Conservation (phyloP, 2,888 invertebrate genomes). For the Hemicrepidius hirtus region DNA sequence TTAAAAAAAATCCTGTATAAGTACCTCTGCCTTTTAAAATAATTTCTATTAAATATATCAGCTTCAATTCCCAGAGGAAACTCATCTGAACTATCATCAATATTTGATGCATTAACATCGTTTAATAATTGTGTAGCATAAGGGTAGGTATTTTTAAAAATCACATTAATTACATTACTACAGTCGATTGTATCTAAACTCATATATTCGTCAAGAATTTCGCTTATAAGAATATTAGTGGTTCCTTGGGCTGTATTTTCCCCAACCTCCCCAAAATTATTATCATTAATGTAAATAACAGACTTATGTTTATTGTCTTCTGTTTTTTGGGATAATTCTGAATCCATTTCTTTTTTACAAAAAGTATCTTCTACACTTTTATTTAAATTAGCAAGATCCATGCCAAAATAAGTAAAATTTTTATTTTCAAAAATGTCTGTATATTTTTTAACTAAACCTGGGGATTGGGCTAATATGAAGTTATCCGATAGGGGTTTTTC, state of each 20-base stretch:
- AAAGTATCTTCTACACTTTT: conserved; percentile 18
- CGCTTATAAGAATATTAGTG: conserved; percentile 62
- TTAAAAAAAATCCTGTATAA: no score
- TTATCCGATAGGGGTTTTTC: conserved; percentile 66
- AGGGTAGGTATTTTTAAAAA: conserved; percentile 68
- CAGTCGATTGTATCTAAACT: conserved; percentile 65
- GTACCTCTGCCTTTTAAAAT: conserved; percentile 57
- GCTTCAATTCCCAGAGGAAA: conserved; percentile 71
- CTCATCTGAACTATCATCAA: conserved; percentile 64
- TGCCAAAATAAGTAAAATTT: conserved; percentile 74
- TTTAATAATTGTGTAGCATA: conserved; percentile 68
- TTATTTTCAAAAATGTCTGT: conserved; percentile 68
- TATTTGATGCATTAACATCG: conserved; percentile 64
- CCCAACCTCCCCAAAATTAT: conserved; percentile 44
- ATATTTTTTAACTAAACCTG: conserved; percentile 71
- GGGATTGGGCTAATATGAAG: conserved; percentile 76
- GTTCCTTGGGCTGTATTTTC: conserved; percentile 37
- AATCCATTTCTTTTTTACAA: neutral
- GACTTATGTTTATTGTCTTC: conserved; percentile 66
- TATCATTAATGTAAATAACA: conserved; percentile 68
- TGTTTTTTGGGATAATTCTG: conserved; percentile 36
- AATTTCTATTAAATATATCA: conserved; percentile 64
- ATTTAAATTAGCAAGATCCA: conserved; percentile 72
- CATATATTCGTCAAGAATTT: conserved; percentile 68
- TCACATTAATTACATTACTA: conserved; percentile 66